A percentile compares a stretch with the other conserved stretches of the same genome.
Evolutionary conservation across 1,140 invertebrate species (phyloP).

Genomic region (Drosophila tristis): DNA sequence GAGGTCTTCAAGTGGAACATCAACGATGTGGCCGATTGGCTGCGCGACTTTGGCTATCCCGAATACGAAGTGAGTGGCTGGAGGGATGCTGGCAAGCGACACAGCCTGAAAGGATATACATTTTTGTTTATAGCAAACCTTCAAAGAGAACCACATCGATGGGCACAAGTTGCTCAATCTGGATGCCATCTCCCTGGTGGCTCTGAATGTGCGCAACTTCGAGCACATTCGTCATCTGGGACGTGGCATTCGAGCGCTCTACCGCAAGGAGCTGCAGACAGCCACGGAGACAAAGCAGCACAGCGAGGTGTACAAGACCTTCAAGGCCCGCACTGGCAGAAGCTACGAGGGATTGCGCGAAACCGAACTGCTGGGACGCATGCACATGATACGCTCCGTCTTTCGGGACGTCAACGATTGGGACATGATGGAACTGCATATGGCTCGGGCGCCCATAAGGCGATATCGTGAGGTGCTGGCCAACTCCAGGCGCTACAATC

Average conservation of each 20-base stretch:
- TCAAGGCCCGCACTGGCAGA: slow-evolving; percentile 56
- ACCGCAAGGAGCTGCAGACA: slow-evolving; percentile 66
- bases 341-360: slow-evolving; percentile 67
- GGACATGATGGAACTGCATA: slow-evolving; percentile 69
- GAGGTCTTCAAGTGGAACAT: slow-evolving; percentile 75
- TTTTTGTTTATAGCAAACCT: slow-evolving; percentile 61
- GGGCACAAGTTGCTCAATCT: slow-evolving; percentile 72
- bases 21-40: slow-evolving; percentile 68
- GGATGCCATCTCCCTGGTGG: slow-evolving; percentile 69
- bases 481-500: slow-evolving; percentile 59
- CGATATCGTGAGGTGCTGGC: slow-evolving; percentile 65
- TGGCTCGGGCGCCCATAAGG: slow-evolving; percentile 60
- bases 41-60: slow-evolving; percentile 67
- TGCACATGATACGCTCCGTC: slow-evolving; percentile 68
- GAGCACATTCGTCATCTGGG: slow-evolving; percentile 72
- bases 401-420: slow-evolving; percentile 70
- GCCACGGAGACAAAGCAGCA: slow-evolving; percentile 59
- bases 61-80: slow-evolving; percentile 68
- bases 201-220: slow-evolving; percentile 72
- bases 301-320: slow-evolving; percentile 72
- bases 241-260: slow-evolving; percentile 63
- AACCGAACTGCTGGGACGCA: slow-evolving; percentile 60
- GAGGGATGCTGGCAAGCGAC: background rate
- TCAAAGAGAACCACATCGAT: slow-evolving; percentile 71
- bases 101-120: background rate